Evolutionary conservation across 2,113 vertebrate species (phyloP).

Genomic region (Plestiodon gilberti): DNA sequence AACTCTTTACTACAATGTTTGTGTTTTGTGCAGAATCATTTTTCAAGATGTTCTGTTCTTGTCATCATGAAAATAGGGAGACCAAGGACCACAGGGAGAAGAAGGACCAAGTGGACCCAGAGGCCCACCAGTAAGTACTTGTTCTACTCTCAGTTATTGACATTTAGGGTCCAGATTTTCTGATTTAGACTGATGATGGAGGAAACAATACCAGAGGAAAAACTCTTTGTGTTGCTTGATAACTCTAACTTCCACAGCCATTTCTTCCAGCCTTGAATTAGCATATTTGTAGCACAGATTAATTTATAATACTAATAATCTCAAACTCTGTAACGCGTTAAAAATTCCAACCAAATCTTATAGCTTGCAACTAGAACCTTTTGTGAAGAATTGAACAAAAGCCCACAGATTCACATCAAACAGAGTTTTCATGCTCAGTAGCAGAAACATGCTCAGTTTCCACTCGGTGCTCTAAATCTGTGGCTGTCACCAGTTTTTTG

Average conservation of each 20-base stretch:
- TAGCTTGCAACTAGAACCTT: neutral
- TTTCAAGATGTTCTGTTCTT: neutral
- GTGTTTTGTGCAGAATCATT: neutral
- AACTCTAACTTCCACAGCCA: neutral
- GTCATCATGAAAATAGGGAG: slow-evolving; percentile 79
- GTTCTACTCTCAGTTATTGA: rapidly evolving
- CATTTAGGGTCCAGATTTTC: neutral
- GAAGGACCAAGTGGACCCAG: slow-evolving; percentile 86
- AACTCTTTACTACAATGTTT: too few species aligned
- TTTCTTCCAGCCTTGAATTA: neutral
- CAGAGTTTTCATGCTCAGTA: neutral
- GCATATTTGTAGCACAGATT: neutral
- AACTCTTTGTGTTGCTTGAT: neutral
- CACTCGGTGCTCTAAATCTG: neutral
- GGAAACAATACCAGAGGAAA: neutral
- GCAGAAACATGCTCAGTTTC: neutral
- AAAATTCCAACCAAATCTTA: neutral
- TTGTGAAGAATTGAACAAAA: neutral
- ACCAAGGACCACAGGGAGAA: slow-evolving; percentile 89
- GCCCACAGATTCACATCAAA: neutral
- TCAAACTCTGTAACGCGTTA: neutral
- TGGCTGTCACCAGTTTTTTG: neutral
- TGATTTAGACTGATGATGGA: neutral
- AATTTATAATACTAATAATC: neutral
- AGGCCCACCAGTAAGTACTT: slow-evolving; percentile 86